These are phyloP conservation scores for Collichthys lucidus DNA, from an alignment of 2,113 vertebrate genomes.

Conservation along the genomic window DNA sequence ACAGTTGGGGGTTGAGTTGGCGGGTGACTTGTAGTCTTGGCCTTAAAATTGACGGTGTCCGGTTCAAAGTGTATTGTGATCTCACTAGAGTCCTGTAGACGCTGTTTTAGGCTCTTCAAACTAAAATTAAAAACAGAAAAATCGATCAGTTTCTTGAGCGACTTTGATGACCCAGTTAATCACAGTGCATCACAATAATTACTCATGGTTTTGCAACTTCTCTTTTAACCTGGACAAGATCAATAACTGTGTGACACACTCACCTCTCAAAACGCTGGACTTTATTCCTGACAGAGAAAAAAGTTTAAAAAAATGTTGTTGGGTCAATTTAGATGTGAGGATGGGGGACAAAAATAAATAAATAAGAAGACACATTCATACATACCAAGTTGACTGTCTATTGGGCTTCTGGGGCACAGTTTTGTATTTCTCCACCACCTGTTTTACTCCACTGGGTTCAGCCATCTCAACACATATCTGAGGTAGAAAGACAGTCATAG, in stretches of 20 bases:
- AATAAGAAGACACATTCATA: neutral
- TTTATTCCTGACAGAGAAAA: conserved; percentile 4
- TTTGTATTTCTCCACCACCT: conserved; percentile 14
- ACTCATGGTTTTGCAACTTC: neutral
- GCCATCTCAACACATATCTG: conserved; percentile 60
- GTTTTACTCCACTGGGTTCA: neutral
- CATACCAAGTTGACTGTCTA: neutral
- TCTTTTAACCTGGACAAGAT: neutral
- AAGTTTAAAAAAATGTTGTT: neutral
- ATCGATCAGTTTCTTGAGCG: too few relatives aligned
- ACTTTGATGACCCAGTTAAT: too few relatives aligned
- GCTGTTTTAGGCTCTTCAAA: conserved; percentile 29
- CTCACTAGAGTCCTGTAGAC: neutral
- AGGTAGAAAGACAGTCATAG: neutral
- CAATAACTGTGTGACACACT: neutral
- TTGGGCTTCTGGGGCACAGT: accelerated
- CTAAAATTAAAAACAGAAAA: conserved; percentile 43
- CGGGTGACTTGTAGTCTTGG: neutral
- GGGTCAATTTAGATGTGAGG: neutral
- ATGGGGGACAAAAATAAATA: too few relatives aligned
- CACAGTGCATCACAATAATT: neutral
- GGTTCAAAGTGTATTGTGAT: accelerated
- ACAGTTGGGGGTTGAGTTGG: neutral
- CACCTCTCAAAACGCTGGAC: neutral
- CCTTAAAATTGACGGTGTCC: accelerated